Conservation (phyloP, 1,140 invertebrate genomes). For the Oedothorax gibbosus region DNA sequence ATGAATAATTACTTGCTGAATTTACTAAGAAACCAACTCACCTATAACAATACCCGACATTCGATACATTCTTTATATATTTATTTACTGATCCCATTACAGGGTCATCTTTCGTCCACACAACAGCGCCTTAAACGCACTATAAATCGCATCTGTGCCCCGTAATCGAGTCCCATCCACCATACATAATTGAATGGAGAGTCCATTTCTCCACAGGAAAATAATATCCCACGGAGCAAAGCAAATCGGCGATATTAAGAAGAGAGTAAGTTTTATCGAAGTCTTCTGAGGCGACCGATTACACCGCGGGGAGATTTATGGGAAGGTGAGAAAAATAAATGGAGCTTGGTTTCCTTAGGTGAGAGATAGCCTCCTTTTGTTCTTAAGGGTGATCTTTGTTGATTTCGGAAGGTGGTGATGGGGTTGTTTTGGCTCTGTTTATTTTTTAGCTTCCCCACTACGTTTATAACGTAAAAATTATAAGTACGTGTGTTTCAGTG, state of each 20-base stretch:
- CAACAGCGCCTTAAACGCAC: background rate
- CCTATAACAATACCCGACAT: too few relatives aligned
- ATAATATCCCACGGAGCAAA: slow-evolving; percentile 8
- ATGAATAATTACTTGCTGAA: too few relatives aligned
- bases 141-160: background rate
- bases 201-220: slow-evolving; percentile 2
- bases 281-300: slow-evolving; percentile 35
- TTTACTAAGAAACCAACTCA: too few relatives aligned
- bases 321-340: slow-evolving; percentile 43
- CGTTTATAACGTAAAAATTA: too few relatives aligned
- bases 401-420: background rate
- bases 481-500: too few relatives aligned
- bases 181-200: slow-evolving; percentile 37
- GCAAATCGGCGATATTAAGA: slow-evolving; percentile 37
- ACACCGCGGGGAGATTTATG: slow-evolving; percentile 20
- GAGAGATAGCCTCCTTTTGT: background rate
- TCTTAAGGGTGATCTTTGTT: background rate
- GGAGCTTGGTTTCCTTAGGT: background rate
- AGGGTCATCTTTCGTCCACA: too few relatives aligned
- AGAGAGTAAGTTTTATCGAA: slow-evolving; percentile 43
- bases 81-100: too few relatives aligned
- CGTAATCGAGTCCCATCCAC: background rate
- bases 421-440: background rate
- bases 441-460: too few relatives aligned
- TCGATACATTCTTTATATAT: too few relatives aligned